Evolutionary conservation across 2,888 invertebrate species (phyloP).

Genomic region (Drosophila buzzatii): DNA sequence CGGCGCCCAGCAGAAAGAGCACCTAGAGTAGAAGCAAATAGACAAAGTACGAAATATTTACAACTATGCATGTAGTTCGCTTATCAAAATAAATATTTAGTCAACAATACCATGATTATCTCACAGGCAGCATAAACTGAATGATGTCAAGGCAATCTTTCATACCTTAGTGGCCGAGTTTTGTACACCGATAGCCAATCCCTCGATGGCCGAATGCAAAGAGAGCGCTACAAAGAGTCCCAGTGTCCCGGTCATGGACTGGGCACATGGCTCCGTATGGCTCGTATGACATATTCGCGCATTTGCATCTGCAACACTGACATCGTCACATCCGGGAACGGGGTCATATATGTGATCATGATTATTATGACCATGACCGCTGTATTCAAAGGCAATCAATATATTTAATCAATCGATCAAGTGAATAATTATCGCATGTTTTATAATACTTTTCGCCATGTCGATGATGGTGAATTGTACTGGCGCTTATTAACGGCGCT

Average conservation of each 20-base stretch:
- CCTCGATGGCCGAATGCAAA: constrained; percentile 92
- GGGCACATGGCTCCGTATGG: constrained; percentile 88
- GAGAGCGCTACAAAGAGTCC: constrained; percentile 91
- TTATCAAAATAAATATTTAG: constrained; percentile 68
- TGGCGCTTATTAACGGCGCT: constrained; percentile 39
- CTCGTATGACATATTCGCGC: constrained; percentile 88
- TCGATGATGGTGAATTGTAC: constrained; percentile 16
- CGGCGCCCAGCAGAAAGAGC: constrained; percentile 88
- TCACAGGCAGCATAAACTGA: constrained; percentile 24
- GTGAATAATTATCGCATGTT: neutral
- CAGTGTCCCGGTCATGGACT: constrained; percentile 88
- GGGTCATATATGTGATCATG: constrained; percentile 12
- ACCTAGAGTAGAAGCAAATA: constrained; percentile 86
- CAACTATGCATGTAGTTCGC: constrained; percentile 20
- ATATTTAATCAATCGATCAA: constrained; percentile 3
- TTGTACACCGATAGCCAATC: constrained; percentile 93
- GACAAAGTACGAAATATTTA: constrained; percentile 24
- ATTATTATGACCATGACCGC: constrained; percentile 43
- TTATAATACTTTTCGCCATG: constrained; percentile 42
- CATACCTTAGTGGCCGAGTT: constrained; percentile 87
- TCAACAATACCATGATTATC: constrained; percentile 30
- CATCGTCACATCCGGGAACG: constrained; percentile 64
- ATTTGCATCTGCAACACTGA: constrained; percentile 77
- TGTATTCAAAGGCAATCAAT: constrained; percentile 23
- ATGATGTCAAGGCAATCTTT: constrained; percentile 33